Conservation (phyloP, 1,140 invertebrate species). For the Eupristina koningsbergeri region DNA sequence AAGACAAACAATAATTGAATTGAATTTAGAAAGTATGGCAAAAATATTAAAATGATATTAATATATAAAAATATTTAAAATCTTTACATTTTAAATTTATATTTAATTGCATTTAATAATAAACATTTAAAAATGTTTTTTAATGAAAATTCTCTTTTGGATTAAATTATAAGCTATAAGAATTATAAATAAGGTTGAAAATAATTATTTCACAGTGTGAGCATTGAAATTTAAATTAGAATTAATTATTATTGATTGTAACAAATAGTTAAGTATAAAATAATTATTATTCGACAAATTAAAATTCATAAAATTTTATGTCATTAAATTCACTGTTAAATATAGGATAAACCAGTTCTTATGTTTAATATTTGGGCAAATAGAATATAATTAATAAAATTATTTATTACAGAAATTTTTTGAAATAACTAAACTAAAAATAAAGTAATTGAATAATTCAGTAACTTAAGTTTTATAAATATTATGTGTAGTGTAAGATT, state of each 20-base stretch:
- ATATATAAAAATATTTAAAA: too few relatives aligned
- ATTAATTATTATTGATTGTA: neutral
- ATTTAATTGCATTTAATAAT: constrained; percentile 10
- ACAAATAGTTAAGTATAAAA: too few relatives aligned
- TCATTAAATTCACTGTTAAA: neutral
- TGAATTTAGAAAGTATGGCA: too few relatives aligned
- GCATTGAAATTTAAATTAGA: neutral
- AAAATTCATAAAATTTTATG: neutral
- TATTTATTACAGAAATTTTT: neutral
- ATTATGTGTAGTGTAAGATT: too few relatives aligned
- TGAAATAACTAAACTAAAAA: too few relatives aligned
- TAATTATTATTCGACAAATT: neutral
- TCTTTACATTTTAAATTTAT: neutral
- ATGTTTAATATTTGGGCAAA: neutral
- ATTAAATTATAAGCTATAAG: neutral
- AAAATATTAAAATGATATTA: too few relatives aligned
- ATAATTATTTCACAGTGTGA: neutral
- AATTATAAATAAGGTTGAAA: neutral
- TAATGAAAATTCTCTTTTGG: neutral
- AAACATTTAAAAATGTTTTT: neutral
- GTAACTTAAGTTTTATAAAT: too few relatives aligned
- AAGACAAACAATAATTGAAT: too few relatives aligned
- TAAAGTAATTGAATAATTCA: too few relatives aligned
- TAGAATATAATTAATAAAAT: neutral
- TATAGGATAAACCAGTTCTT: neutral